Conservation (phyloP, 1,140 invertebrate genomes). For the Lycorma delicatula region DNA sequence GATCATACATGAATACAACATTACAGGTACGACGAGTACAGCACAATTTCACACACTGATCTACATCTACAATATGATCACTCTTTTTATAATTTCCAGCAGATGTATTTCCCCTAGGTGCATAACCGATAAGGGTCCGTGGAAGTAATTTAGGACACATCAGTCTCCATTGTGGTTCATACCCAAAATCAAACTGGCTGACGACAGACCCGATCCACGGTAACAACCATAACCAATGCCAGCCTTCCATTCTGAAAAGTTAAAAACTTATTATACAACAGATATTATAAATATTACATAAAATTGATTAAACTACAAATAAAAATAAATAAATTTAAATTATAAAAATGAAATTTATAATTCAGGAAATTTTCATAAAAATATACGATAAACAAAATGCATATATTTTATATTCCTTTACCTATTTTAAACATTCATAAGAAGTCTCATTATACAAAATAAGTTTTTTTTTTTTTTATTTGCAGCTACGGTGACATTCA, state of each 20-base stretch:
- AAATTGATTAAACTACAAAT: no score
- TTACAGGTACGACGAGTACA: slow-evolving; percentile 60
- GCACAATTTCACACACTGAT: slow-evolving; percentile 61
- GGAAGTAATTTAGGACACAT: slow-evolving; percentile 21
- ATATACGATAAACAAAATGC: no score
- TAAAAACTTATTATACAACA: no score
- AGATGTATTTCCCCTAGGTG: slow-evolving; percentile 46
- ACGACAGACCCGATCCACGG: background rate
- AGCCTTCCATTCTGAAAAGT: background rate
- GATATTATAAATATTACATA: no score
- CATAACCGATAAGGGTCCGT: slow-evolving; percentile 21
- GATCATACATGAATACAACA: slow-evolving; percentile 65
- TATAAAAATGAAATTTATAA: no score
- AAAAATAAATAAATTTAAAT: no score
- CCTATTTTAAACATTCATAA: no score
- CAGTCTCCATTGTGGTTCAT: slow-evolving; percentile 12
- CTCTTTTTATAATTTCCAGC: slow-evolving; percentile 52
- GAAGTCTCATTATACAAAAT: no score
- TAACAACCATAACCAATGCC: background rate
- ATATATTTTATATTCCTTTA: no score
- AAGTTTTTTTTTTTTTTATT: no score
- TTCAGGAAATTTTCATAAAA: no score
- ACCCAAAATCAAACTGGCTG: slow-evolving; percentile 9
- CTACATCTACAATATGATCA: slow-evolving; percentile 42
- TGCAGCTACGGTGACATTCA: no score